phyloP scores from a whole-genome alignment of 2,797 vertebrate genomes.

The Hipposideros larvatus region DNA sequence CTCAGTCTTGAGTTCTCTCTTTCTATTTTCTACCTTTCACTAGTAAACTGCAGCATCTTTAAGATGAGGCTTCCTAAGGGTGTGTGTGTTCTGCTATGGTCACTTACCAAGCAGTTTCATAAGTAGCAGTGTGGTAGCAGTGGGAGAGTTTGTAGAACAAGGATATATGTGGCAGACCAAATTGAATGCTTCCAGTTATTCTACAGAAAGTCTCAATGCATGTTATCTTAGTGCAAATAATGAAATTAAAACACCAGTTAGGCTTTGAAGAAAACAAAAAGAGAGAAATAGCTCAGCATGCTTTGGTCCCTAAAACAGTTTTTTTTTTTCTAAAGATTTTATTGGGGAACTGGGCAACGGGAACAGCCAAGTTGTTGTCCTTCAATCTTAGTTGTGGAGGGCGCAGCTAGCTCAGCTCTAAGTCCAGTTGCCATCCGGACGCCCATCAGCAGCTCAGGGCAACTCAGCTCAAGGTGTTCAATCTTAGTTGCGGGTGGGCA shows the following conservation, averaged over 20 bases:
- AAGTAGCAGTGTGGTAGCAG: not conserved
- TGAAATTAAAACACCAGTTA: slow-evolving; percentile 51
- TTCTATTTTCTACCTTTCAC: not conserved
- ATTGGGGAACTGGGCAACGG: too few species aligned
- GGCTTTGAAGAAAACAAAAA: slow-evolving; percentile 56
- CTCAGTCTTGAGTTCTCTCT: slow-evolving; percentile 21
- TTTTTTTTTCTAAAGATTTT: not conserved
- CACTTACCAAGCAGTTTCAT: slow-evolving; percentile 6
- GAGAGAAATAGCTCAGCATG: not conserved
- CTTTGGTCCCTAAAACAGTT: slow-evolving; percentile 61
- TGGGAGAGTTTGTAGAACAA: slow-evolving; percentile 27
- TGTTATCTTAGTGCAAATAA: slow-evolving; percentile 49
- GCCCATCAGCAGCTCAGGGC: too few species aligned
- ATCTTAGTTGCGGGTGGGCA: too few species aligned
- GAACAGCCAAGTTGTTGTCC: too few species aligned
- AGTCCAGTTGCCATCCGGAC: too few species aligned
- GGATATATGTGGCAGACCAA: not conserved
- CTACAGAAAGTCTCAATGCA: not conserved
- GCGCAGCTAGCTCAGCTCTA: too few species aligned
- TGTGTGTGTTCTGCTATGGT: not conserved
- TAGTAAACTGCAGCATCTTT: slow-evolving; percentile 42
- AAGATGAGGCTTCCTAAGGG: not conserved
- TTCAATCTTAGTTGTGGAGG: too few species aligned
- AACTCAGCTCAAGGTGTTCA: too few species aligned
- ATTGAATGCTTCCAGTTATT: slow-evolving; percentile 48